These are phyloP conservation scores for Athene noctua DNA, from an alignment of 2,113 vertebrate genomes.

Conservation along the genomic window DNA sequence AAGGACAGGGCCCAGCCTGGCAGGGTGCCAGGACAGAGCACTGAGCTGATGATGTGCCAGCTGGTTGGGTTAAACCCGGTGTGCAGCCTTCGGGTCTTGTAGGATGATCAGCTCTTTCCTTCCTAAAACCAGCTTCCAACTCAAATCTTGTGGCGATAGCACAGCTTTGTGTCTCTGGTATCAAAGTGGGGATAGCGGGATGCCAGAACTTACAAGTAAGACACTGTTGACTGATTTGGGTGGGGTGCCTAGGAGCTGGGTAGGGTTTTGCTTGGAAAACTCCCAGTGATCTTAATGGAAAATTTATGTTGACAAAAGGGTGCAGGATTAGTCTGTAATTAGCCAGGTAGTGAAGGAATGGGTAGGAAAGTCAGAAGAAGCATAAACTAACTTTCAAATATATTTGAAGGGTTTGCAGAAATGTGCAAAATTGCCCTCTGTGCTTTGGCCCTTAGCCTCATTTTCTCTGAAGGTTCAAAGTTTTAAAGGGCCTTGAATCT, in stretches of 20 bases:
- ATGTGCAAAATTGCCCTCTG: not conserved
- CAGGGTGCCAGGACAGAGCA: no score
- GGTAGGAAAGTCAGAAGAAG: not conserved
- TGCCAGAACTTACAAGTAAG: not conserved
- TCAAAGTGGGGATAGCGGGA: not conserved
- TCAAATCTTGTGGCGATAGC: not conserved
- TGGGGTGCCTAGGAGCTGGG: not conserved
- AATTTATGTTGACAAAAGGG: not conserved
- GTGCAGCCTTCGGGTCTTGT: not conserved
- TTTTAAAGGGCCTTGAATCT: not conserved
- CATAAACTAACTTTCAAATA: not conserved
- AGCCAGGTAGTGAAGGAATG: not conserved
- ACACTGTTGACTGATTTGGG: not conserved
- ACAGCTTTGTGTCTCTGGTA: not conserved
- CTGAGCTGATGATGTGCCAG: fast-evolving
- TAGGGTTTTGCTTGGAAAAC: not conserved
- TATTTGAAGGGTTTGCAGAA: not conserved
- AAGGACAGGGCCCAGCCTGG: no score
- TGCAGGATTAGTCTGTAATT: not conserved
- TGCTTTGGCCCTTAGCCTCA: not conserved
- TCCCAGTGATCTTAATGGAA: not conserved
- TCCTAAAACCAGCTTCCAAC: not conserved
- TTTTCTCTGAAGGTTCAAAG: not conserved
- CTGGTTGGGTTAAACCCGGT: not conserved
- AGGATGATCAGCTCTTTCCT: not conserved